phyloP scores from a whole-genome alignment of 2,888 invertebrate genomes.

The Eristalis pertinax region DNA sequence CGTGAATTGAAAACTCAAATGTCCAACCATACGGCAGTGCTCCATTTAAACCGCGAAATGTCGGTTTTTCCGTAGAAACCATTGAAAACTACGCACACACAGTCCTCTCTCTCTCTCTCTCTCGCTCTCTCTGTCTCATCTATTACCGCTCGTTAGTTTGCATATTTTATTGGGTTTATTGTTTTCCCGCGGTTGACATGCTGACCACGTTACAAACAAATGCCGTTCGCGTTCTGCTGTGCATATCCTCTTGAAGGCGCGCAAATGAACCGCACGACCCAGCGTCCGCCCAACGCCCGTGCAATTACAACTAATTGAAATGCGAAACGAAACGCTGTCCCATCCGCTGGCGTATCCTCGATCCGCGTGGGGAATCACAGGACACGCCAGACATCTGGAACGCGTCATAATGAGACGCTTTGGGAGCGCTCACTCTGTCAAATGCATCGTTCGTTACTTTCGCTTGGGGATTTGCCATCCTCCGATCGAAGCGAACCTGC shows the following conservation, averaged over 20 bases:
- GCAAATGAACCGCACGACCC: neutral
- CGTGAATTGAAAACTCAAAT: too few relatives aligned
- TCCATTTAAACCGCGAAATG: too few relatives aligned
- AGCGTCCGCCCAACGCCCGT: neutral
- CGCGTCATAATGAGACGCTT: neutral
- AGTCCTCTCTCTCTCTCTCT: too few relatives aligned
- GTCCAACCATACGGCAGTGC: too few relatives aligned
- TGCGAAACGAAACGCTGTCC: slow-evolving; percentile 37
- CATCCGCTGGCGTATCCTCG: slow-evolving; percentile 2
- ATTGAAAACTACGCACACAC: too few relatives aligned
- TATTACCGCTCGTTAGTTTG: neutral
- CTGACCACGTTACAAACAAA: neutral
- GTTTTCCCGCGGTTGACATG: neutral
- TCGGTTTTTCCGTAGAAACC: too few relatives aligned
- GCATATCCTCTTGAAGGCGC: neutral
- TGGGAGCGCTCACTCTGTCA: neutral
- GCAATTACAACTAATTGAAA: slow-evolving; percentile 55
- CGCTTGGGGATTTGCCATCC: neutral
- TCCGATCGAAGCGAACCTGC: neutral
- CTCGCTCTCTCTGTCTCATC: too few relatives aligned
- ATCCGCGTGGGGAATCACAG: slow-evolving; percentile 1
- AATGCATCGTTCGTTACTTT: neutral
- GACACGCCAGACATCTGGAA: neutral
- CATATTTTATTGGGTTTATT: neutral
- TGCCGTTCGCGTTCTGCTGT: neutral